Conservation (phyloP, 2,888 invertebrate species). For the Melipona beecheii region DNA sequence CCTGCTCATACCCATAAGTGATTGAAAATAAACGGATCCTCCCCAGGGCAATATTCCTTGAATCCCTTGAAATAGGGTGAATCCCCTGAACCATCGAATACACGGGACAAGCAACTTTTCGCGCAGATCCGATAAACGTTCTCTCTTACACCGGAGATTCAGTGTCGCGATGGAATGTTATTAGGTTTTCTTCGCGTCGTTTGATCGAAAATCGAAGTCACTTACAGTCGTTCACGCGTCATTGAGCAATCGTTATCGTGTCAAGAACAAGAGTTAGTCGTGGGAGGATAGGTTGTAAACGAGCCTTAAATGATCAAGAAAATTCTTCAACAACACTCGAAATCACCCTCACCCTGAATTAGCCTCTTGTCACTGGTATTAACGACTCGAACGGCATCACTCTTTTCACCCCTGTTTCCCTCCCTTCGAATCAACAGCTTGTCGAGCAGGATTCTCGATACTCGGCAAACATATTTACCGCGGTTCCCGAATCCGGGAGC, state of each 20-base stretch:
- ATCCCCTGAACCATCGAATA: not conserved
- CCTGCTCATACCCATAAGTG: not conserved
- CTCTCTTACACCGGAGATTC: not conserved
- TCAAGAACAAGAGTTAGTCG: constrained; percentile 38
- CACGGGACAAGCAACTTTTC: not conserved
- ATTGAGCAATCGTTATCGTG: constrained; percentile 25
- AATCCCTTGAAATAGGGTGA: too few species aligned
- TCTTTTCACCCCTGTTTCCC: too few species aligned
- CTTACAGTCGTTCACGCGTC: not conserved
- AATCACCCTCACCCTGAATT: not conserved
- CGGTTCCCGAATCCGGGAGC: too few species aligned
- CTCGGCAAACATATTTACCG: not conserved
- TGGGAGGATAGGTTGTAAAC: not conserved
- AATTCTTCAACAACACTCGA: constrained; percentile 21
- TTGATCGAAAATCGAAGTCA: constrained; percentile 11
- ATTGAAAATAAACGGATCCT: not conserved
- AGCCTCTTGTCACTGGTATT: not conserved
- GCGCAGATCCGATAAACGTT: not conserved
- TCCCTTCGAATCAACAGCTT: not conserved
- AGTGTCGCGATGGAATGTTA: constrained; percentile 17
- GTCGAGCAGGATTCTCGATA: not conserved
- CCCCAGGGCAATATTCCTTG: too few species aligned
- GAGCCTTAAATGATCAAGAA: constrained; percentile 17
- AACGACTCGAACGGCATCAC: not conserved
- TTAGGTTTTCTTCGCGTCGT: constrained; percentile 21